A percentile compares a stretch with the other conserved stretches of the same genome.
Evolutionary conservation across 2,888 invertebrate species (phyloP).

Genomic region (Perizoma affinitatum): DNA sequence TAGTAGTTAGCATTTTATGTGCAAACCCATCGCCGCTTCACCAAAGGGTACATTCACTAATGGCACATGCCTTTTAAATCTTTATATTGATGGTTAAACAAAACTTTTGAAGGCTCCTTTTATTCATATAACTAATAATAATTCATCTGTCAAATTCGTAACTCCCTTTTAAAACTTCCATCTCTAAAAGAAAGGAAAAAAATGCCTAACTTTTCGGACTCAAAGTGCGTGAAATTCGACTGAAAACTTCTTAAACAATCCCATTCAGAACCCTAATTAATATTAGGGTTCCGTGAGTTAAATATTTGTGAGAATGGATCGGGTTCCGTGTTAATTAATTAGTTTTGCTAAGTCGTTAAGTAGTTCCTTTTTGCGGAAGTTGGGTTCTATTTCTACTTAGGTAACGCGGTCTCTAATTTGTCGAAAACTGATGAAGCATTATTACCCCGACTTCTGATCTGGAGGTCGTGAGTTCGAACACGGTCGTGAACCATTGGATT

Average conservation of each 20-base stretch:
- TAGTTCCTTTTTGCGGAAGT: conserved; percentile 34
- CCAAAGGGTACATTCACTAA: no score
- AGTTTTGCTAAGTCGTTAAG: conserved; percentile 42
- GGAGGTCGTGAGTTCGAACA: no score
- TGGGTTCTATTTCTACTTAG: conserved; percentile 16
- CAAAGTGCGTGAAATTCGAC: conserved; percentile 29
- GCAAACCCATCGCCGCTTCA: no score
- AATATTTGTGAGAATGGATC: conserved; percentile 37
- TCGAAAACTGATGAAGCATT: no score
- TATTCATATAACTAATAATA: no score
- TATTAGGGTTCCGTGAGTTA: conserved; percentile 36
- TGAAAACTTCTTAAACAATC: conserved; percentile 29
- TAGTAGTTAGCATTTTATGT: no score
- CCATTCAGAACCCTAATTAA: conserved; percentile 30
- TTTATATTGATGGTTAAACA: no score
- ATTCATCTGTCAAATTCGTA: neutral
- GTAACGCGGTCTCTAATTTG: no score
- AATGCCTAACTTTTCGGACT: conserved; percentile 19
- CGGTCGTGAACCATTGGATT: no score
- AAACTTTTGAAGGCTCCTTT: no score
- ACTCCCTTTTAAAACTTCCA: conserved; percentile 1
- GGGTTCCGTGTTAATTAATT: conserved; percentile 40
- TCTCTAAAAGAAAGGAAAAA: conserved; percentile 17
- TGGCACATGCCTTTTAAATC: no score
- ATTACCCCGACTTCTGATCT: no score